Evolutionary conservation across 2,797 vertebrate genomes (phyloP).

Genomic region (Sebastes taczanowskii): DNA sequence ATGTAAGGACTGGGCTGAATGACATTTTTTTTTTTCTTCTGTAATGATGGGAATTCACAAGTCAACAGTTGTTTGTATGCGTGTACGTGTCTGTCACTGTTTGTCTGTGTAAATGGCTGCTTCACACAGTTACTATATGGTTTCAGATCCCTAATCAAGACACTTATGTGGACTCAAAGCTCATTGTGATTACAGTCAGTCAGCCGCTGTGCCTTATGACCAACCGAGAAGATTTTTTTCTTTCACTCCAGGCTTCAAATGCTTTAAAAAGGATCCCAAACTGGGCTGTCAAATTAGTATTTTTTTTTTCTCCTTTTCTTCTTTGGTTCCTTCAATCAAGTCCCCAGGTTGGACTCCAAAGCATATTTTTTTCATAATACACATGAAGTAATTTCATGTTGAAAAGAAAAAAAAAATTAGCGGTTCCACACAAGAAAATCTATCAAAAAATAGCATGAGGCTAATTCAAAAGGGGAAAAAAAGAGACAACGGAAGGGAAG

Average conservation of each 20-base stretch:
- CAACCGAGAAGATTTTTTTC: slow-evolving; percentile 4
- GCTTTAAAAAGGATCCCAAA: slow-evolving; percentile 34
- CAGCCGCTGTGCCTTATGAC: neutral
- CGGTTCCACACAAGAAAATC: slow-evolving; percentile 44
- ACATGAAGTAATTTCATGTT: slow-evolving; percentile 59
- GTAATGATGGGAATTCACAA: slow-evolving; percentile 40
- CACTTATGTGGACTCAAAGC: neutral
- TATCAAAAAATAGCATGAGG: slow-evolving; percentile 52
- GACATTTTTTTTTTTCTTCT: slow-evolving; percentile 3
- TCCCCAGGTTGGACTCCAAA: slow-evolving; percentile 38
- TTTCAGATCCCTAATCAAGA: slow-evolving; percentile 31
- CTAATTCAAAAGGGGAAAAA: slow-evolving; percentile 49
- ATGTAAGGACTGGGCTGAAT: slow-evolving; percentile 55
- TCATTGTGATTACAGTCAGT: slow-evolving; percentile 17
- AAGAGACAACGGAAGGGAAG: slow-evolving; percentile 45
- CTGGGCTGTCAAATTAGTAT: slow-evolving; percentile 39
- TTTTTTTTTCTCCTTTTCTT: slow-evolving; percentile 36
- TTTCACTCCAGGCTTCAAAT: slow-evolving; percentile 27
- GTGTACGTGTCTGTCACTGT: neutral
- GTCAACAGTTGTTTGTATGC: slow-evolving; percentile 29
- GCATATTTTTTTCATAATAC: slow-evolving; percentile 39
- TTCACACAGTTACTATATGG: slow-evolving; percentile 1
- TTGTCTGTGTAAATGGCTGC: neutral
- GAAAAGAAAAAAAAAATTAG: slow-evolving; percentile 50
- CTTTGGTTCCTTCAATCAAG: slow-evolving; percentile 46